Percentiles rank a stretch among this genome's conserved stretches.
Evolutionary conservation across 2,797 vertebrate genomes (phyloP).

Genomic region (Artibeus lituratus): DNA sequence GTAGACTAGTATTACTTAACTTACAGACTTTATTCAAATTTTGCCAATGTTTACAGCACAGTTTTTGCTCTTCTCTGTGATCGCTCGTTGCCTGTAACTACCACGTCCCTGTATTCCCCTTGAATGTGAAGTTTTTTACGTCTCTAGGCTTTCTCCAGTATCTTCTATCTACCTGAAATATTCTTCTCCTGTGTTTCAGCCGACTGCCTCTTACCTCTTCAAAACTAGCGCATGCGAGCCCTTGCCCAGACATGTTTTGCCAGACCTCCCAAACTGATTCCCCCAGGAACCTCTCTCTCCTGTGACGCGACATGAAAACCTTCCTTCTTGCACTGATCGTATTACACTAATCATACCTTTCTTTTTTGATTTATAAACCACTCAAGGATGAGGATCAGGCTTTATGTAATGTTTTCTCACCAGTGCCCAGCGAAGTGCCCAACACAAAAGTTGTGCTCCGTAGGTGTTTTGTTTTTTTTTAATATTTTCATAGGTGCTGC

Average conservation of each 20-base stretch:
- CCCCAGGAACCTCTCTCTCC: not conserved
- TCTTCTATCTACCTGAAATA: not conserved
- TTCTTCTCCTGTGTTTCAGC: not conserved
- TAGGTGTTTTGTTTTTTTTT: not conserved
- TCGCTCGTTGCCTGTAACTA: not conserved
- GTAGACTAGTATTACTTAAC: not conserved
- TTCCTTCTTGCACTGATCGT: not conserved
- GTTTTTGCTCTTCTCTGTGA: not conserved
- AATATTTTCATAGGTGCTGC: not conserved
- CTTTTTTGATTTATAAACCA: not conserved
- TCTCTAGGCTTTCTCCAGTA: not conserved
- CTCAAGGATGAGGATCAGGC: not conserved
- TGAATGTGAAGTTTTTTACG: not conserved
- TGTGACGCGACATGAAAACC: not conserved
- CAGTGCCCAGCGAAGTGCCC: not conserved
- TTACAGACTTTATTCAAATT: not conserved
- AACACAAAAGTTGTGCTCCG: not conserved
- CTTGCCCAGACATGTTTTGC: not conserved
- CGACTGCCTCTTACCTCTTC: not conserved
- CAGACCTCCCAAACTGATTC: not conserved
- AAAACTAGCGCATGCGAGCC: not conserved
- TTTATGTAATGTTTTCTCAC: not conserved
- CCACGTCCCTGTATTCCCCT: not conserved
- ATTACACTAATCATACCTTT: not conserved
- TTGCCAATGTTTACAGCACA: not conserved